These are phyloP conservation scores for Chiroxiphia lanceolata DNA, from an alignment of 2,797 vertebrate genomes.

Conservation along the genomic window DNA sequence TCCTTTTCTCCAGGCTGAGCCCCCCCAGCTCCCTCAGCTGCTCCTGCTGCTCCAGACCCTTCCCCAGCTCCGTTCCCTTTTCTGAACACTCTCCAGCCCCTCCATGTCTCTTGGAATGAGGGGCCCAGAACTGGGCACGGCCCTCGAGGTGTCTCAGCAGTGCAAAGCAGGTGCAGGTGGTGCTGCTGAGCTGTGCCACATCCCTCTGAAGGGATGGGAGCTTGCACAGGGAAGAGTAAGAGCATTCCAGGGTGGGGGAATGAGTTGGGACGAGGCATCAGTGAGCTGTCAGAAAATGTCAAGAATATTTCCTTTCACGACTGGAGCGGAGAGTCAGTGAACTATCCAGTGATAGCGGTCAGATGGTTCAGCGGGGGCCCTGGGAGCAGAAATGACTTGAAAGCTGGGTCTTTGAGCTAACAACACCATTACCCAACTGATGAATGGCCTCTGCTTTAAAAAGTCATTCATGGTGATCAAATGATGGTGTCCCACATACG, in stretches of 20 bases:
- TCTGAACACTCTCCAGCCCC: background rate
- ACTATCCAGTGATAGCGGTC: background rate
- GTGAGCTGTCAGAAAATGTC: background rate
- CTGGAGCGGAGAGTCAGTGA: background rate
- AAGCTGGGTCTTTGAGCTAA: constrained; percentile 24
- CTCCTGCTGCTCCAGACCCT: background rate
- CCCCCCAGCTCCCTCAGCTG: background rate
- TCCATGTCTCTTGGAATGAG: background rate
- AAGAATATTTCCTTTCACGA: background rate
- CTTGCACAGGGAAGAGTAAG: background rate
- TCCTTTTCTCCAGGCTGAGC: background rate
- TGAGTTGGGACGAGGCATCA: background rate
- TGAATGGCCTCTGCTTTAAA: constrained; percentile 23
- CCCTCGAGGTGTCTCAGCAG: background rate
- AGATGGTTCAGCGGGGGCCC: background rate
- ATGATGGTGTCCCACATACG: background rate
- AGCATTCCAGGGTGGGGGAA: background rate
- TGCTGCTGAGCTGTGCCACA: background rate
- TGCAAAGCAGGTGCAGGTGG: background rate
- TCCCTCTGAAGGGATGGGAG: background rate
- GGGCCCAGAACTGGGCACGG: background rate
- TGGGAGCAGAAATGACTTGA: constrained; percentile 13
- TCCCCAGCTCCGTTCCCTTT: background rate
- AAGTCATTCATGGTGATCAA: constrained; percentile 21
- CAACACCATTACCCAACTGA: background rate